phyloP scores from a whole-genome alignment of 1,140 invertebrate species.

The Helicoverpa armigera region DNA sequence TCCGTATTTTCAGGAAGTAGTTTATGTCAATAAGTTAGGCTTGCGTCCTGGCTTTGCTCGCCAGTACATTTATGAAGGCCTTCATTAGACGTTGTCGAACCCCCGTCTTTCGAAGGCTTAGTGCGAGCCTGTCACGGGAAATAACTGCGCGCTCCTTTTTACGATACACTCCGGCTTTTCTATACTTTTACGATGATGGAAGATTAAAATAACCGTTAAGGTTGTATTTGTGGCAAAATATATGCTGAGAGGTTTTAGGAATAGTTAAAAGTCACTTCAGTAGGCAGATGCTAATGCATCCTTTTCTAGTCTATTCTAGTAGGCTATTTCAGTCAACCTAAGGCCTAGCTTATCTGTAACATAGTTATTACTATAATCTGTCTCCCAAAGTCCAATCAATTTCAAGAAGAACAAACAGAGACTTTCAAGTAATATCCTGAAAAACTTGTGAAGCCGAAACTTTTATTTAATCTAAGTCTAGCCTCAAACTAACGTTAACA shows the following conservation, averaged over 20 bases:
- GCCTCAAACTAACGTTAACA: not conserved
- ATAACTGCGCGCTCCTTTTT: not conserved
- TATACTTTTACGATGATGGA: not conserved
- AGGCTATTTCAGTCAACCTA: too few species aligned
- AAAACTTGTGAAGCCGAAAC: not conserved
- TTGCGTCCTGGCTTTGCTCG: not conserved
- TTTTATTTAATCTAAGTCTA: not conserved
- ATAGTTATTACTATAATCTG: too few species aligned
- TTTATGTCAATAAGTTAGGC: too few species aligned
- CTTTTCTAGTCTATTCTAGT: too few species aligned
- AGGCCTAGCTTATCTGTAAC: too few species aligned
- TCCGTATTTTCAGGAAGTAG: not conserved
- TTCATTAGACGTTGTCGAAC: not conserved
- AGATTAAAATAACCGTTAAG: not conserved
- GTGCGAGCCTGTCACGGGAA: not conserved
- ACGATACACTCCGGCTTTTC: slow-evolving; percentile 3
- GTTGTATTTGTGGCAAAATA: not conserved
- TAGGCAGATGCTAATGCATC: too few species aligned
- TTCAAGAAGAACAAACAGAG: not conserved
- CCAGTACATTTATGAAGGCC: slow-evolving; percentile 8
- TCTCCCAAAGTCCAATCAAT: too few species aligned
- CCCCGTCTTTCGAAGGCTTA: not conserved
- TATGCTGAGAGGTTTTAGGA: not conserved
- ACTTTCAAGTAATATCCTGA: not conserved
- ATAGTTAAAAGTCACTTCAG: not conserved